These are phyloP conservation scores for Clarias magur DNA, from an alignment of 2,113 vertebrate species.

Conservation along the genomic window DNA sequence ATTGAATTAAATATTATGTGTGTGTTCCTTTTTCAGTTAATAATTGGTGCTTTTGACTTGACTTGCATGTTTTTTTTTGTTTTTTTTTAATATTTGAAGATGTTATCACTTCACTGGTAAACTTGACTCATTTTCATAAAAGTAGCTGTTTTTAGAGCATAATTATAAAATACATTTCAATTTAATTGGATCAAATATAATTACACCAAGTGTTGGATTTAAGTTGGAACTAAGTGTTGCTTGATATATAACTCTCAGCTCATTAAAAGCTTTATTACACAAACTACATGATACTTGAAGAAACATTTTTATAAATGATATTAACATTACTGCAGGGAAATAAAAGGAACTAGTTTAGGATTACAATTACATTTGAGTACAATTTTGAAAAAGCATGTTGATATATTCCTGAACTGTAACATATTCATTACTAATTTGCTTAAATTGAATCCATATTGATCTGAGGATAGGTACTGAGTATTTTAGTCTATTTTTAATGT, in stretches of 20 bases:
- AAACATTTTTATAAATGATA: neutral
- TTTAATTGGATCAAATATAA: neutral
- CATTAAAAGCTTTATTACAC: neutral
- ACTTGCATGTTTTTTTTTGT: neutral
- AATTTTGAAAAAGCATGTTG: neutral
- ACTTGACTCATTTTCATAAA: neutral
- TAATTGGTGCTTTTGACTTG: no score
- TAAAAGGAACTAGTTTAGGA: no score
- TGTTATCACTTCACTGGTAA: neutral
- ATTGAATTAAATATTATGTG: neutral
- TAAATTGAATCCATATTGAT: constrained; percentile 15
- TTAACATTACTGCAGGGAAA: neutral
- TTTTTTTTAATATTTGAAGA: neutral
- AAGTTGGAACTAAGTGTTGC: no score
- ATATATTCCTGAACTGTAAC: neutral
- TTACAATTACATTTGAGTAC: neutral
- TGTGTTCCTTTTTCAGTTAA: no score
- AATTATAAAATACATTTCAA: neutral
- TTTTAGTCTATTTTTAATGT: constrained; percentile 21
- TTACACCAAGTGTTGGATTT: neutral
- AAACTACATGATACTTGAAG: neutral
- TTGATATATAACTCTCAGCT: neutral
- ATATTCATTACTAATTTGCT: neutral
- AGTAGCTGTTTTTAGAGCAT: neutral
- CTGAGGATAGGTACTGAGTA: neutral